Evolutionary conservation across 1,140 invertebrate species (phyloP).

Genomic region (Drusus annulatus): DNA sequence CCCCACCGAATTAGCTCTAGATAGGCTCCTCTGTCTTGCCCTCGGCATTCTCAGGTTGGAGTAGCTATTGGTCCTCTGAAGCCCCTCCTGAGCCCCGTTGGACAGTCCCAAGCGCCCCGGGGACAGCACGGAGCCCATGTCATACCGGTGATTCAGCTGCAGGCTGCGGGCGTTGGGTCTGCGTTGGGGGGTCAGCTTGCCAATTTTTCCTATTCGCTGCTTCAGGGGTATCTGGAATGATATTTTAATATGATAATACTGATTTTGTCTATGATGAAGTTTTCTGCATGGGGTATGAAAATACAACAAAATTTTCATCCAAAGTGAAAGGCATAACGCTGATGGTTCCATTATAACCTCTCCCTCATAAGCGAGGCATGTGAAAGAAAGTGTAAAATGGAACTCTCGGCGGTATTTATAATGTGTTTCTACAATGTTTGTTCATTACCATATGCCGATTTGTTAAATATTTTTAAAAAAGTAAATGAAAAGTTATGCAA

Average conservation of each 20-base stretch:
- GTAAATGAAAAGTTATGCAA: too few species aligned
- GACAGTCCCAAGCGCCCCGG: constrained; percentile 5
- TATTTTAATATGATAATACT: not conserved
- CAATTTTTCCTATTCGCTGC: constrained; percentile 37
- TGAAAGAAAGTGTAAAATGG: too few species aligned
- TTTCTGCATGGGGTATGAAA: too few species aligned
- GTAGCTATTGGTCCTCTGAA: not conserved
- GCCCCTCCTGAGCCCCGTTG: not conserved
- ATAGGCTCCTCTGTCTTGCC: not conserved
- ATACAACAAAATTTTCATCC: too few species aligned
- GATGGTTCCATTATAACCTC: too few species aligned
- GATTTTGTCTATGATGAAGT: too few species aligned
- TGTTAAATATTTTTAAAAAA: too few species aligned
- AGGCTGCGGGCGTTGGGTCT: constrained; percentile 3
- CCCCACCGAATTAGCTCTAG: constrained; percentile 32
- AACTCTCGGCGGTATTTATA: too few species aligned
- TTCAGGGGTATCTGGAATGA: constrained; percentile 35
- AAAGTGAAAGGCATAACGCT: too few species aligned
- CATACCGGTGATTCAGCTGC: not conserved
- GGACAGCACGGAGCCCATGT: not conserved
- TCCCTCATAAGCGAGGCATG: too few species aligned
- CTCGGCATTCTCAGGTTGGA: constrained; percentile 1
- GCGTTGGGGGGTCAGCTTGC: not conserved
- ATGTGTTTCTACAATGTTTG: too few species aligned
- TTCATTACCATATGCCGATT: too few species aligned